These are phyloP conservation scores for Limenitis arthemis DNA, from an alignment of 2,888 invertebrate genomes.

Conservation along the genomic window DNA sequence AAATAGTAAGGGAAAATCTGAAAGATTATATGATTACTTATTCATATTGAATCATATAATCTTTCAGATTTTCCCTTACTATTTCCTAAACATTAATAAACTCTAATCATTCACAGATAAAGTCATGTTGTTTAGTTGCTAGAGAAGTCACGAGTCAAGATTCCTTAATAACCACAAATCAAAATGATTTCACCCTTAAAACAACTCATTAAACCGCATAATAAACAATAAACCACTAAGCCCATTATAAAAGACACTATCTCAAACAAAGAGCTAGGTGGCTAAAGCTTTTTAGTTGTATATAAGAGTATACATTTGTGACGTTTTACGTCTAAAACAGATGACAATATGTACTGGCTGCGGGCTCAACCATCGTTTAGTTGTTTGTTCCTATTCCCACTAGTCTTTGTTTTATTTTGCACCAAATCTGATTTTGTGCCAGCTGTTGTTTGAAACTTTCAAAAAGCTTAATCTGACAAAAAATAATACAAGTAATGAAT, in stretches of 20 bases:
- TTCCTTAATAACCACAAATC: background rate
- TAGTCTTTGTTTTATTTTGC: background rate
- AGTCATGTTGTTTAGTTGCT: no score
- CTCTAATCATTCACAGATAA: no score
- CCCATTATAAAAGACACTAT: background rate
- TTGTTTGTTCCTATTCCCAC: background rate
- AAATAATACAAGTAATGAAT: no score
- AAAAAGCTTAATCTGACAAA: no score
- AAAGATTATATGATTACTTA: no score
- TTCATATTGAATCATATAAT: no score
- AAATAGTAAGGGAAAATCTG: no score
- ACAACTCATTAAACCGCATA: constrained; percentile 17
- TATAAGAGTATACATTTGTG: no score
- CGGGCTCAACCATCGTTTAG: background rate
- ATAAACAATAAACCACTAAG: constrained; percentile 20
- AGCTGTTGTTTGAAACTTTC: background rate
- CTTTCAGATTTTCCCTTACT: no score
- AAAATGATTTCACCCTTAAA: background rate
- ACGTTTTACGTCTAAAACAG: background rate
- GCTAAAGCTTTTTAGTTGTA: no score
- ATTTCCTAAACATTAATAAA: no score
- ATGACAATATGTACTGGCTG: background rate
- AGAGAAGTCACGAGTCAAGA: background rate
- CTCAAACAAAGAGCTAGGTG: no score
- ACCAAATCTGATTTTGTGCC: background rate